These are phyloP conservation scores for Pogonomyrmex barbatus DNA, from an alignment of 1,140 invertebrate species.

Conservation along the genomic window DNA sequence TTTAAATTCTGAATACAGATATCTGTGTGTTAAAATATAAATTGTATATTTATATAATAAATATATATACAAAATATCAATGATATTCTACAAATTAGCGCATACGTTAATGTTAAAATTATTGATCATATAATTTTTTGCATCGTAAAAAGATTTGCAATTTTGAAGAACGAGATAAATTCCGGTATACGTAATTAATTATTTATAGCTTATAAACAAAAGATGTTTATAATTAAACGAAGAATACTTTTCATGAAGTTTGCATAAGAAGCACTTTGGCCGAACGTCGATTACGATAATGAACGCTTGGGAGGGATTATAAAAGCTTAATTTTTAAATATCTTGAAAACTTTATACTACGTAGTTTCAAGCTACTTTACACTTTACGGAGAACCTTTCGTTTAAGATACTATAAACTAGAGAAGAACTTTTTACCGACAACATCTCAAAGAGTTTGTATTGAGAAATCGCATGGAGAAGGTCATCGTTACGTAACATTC, in stretches of 20 bases:
- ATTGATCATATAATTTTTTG: background rate
- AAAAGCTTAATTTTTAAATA: constrained; percentile 21
- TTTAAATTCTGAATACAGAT: constrained; percentile 15
- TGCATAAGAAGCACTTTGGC: background rate
- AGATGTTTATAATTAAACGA: constrained; percentile 1
- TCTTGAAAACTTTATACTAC: constrained; percentile 26
- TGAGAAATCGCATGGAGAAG: background rate
- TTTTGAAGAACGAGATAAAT: background rate
- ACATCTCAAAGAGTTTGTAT: constrained; percentile 10
- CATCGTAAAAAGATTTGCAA: background rate
- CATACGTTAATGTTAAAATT: background rate
- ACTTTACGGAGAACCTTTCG: constrained; percentile 15
- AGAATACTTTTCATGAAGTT: constrained; percentile 20
- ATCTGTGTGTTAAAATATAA: background rate
- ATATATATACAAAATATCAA: background rate
- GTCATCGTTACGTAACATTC: background rate
- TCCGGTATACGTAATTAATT: background rate
- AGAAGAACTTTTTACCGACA: background rate
- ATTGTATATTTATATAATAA: background rate
- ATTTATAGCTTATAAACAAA: constrained; percentile 5
- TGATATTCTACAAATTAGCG: background rate
- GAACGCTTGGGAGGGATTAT: constrained; percentile 35
- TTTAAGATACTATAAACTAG: background rate
- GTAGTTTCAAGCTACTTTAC: constrained; percentile 37
- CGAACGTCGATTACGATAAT: constrained; percentile 29